A percentile compares a stretch with the other conserved stretches of the same genome.
phyloP scores from a whole-genome alignment of 1,140 invertebrate species.

The Ditylenchus dipsaci region DNA sequence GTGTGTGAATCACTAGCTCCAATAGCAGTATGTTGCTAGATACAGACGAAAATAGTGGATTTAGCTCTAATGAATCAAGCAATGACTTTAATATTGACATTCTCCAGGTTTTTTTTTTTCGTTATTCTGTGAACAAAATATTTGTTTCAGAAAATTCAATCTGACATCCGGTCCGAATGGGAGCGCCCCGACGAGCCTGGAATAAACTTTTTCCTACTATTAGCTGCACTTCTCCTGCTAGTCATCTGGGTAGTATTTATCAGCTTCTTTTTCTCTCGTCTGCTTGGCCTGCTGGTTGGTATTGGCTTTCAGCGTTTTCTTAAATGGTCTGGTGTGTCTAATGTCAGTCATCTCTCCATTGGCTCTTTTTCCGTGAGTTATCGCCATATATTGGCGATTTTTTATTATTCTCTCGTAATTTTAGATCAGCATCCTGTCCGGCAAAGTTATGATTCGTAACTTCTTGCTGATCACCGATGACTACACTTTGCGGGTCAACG shows the following conservation, averaged over 20 bases:
- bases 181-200: constrained; percentile 35
- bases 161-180: constrained; percentile 33
- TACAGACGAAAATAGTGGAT: too few species aligned
- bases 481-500: constrained; percentile 84
- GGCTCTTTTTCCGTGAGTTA: constrained; percentile 77
- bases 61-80: too few species aligned
- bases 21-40: too few species aligned
- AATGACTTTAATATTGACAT: too few species aligned
- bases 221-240: constrained; percentile 36
- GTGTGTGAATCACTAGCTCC: too few species aligned
- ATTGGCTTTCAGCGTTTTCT: constrained; percentile 36
- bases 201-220: constrained; percentile 41
- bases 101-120: too few species aligned
- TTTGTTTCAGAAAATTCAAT: constrained; percentile 25
- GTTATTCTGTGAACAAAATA: too few species aligned
- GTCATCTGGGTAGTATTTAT: constrained; percentile 48
- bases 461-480: constrained; percentile 89
- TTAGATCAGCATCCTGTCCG: constrained; percentile 75
- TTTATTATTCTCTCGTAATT: too few species aligned
- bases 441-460: constrained; percentile 97
- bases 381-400: too few species aligned
- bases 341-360: constrained; percentile 45
- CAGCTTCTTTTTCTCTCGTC: constrained; percentile 47
- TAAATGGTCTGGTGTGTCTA: constrained; percentile 16
- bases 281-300: constrained; percentile 30